phyloP scores from a whole-genome alignment of 2,113 vertebrate species.

The Heloderma charlesbogerti region DNA sequence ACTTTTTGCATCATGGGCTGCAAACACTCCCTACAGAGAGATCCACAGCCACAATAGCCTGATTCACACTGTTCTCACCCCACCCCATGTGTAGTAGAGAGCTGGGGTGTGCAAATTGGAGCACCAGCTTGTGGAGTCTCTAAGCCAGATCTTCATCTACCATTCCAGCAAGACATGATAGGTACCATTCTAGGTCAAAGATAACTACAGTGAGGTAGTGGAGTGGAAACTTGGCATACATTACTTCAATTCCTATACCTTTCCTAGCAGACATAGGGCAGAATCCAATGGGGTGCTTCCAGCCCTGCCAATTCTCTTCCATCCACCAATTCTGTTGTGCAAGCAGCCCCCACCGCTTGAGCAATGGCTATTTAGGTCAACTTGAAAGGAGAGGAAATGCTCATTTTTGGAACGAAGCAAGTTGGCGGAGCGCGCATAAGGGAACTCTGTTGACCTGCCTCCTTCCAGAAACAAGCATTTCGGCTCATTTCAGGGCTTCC shows the following conservation, averaged over 20 bases:
- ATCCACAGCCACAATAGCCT: background rate
- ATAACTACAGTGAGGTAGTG: conserved; percentile 35
- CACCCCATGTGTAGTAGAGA: background rate
- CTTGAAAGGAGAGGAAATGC: too few species aligned
- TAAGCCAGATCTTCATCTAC: background rate
- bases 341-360: too few species aligned
- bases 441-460: too few species aligned
- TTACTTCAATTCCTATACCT: conserved; percentile 30
- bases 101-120: too few species aligned
- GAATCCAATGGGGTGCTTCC: too few species aligned
- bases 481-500: too few species aligned
- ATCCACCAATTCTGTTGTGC: too few species aligned
- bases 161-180: background rate
- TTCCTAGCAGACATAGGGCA: background rate
- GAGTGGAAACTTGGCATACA: conserved; percentile 4
- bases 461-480: too few species aligned
- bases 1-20: background rate
- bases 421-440: too few species aligned
- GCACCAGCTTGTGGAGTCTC: background rate
- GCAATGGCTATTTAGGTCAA: too few species aligned
- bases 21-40: background rate
- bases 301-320: too few species aligned
- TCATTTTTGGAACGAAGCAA: too few species aligned
- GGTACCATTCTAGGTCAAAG: conserved; percentile 22
- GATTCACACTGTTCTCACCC: background rate